Conservation (phyloP, 1,140 invertebrate species). For the Formica selysi region DNA sequence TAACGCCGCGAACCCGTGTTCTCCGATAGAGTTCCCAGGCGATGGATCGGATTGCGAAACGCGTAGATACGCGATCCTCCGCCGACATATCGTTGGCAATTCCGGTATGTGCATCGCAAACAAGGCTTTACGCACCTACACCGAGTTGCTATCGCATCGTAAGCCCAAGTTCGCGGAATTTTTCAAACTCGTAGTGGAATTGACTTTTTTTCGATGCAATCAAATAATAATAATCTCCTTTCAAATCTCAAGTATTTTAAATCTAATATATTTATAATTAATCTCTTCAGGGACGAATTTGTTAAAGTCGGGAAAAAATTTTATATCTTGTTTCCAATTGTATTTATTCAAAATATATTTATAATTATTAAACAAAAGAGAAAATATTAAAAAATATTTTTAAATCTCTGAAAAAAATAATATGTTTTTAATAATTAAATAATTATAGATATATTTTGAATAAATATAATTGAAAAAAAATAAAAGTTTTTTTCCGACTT, state of each 20-base stretch:
- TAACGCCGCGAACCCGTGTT: slow-evolving; percentile 40
- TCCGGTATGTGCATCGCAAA: slow-evolving; percentile 2
- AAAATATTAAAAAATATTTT: too few relatives aligned
- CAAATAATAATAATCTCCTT: neutral
- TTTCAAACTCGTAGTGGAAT: neutral
- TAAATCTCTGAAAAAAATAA: too few relatives aligned
- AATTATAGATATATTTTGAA: too few relatives aligned
- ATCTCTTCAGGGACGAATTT: too few relatives aligned
- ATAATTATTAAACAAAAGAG: too few relatives aligned
- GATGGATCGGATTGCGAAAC: slow-evolving; percentile 48
- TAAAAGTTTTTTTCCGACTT: too few relatives aligned
- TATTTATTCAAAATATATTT: too few relatives aligned
- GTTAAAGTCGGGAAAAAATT: too few relatives aligned
- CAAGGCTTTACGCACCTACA: neutral
- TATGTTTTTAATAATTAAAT: too few relatives aligned
- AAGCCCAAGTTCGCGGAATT: neutral
- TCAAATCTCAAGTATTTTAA: neutral
- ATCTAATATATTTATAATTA: neutral
- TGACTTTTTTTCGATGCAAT: neutral
- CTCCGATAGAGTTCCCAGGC: slow-evolving; percentile 24
- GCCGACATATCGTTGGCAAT: slow-evolving; percentile 12
- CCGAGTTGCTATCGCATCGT: neutral
- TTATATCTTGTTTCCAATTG: too few relatives aligned
- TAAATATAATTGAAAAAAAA: too few relatives aligned
- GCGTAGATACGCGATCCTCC: slow-evolving; percentile 29